phyloP scores from a whole-genome alignment of 2,797 vertebrate genomes.

The Luscinia megarhynchos region DNA sequence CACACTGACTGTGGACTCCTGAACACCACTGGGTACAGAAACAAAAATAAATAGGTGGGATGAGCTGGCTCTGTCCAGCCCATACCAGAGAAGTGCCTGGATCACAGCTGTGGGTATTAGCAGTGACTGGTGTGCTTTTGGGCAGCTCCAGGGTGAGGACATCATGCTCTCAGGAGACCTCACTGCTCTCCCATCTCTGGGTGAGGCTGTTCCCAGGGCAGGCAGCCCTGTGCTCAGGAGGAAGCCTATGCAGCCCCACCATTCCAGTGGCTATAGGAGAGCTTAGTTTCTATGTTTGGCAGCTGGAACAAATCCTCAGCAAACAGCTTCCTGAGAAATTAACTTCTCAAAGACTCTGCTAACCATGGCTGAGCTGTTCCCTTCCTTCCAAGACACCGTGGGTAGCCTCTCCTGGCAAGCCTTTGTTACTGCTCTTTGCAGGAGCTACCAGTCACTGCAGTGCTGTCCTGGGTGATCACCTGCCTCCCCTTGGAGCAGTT shows the following conservation, averaged over 20 bases:
- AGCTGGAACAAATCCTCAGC: neutral
- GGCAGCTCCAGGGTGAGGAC: neutral
- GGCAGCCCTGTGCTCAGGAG: neutral
- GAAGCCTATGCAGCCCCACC: neutral
- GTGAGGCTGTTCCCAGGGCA: neutral
- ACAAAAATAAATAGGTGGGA: neutral
- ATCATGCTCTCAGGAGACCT: neutral
- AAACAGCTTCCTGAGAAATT: neutral
- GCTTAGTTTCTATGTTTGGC: neutral
- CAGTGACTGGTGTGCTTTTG: neutral
- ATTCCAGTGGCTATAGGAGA: neutral
- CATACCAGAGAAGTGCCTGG: neutral
- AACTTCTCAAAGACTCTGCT: neutral
- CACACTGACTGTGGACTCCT: neutral
- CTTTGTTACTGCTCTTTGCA: neutral
- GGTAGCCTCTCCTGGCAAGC: constrained; percentile 23
- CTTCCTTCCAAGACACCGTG: neutral
- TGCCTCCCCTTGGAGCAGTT: neutral
- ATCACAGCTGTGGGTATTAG: neutral
- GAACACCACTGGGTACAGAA: neutral
- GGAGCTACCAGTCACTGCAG: neutral
- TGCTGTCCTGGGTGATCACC: neutral
- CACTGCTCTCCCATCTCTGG: fast-evolving
- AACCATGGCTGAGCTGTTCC: neutral
- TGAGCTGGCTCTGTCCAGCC: neutral